Conservation (phyloP, 37 sponge, comb jelly and placozoan genomes). For the Agelas oroides region DNA sequence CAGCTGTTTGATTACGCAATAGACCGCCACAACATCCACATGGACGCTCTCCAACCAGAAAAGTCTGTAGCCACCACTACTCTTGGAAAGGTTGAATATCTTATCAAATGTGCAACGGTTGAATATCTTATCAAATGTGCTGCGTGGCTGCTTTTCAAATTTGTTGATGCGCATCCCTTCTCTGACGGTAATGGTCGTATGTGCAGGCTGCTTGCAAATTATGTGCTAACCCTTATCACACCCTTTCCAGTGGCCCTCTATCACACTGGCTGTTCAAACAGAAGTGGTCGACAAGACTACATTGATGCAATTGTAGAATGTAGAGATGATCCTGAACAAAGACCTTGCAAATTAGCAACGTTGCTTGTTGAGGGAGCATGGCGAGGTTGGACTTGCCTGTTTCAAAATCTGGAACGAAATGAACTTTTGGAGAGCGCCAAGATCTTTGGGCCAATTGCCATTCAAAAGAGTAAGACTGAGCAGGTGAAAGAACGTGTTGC, state of each 20-base stretch:
- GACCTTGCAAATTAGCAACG: conserved; percentile 39
- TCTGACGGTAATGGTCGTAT: conserved; percentile 77
- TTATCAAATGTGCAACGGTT: conserved; percentile 71
- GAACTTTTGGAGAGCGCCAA: too few species aligned
- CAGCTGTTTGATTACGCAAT: conserved; percentile 29
- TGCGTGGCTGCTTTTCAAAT: conserved; percentile 56
- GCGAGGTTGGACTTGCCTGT: conserved; percentile 32
- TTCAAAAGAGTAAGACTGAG: too few species aligned
- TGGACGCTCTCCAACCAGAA: not conserved
- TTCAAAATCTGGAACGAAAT: not conserved
- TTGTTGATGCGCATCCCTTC: conserved; percentile 74
- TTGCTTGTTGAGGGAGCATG: conserved; percentile 61
- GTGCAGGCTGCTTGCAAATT: conserved; percentile 66
- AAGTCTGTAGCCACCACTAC: not conserved
- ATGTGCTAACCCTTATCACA: conserved; percentile 42
- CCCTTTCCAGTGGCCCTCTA: too few species aligned
- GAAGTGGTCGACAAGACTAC: conserved; percentile 38
- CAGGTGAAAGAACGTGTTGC: too few species aligned
- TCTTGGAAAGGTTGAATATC: not conserved
- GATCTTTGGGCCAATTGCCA: too few species aligned
- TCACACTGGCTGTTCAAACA: not conserved
- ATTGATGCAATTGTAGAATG: conserved; percentile 60
- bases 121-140: too few species aligned
- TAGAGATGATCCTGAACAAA: conserved; percentile 15
- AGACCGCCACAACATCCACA: conserved; percentile 59